Evolutionary conservation across 2,888 invertebrate species (phyloP).

Genomic region (Agriotes lineatus): DNA sequence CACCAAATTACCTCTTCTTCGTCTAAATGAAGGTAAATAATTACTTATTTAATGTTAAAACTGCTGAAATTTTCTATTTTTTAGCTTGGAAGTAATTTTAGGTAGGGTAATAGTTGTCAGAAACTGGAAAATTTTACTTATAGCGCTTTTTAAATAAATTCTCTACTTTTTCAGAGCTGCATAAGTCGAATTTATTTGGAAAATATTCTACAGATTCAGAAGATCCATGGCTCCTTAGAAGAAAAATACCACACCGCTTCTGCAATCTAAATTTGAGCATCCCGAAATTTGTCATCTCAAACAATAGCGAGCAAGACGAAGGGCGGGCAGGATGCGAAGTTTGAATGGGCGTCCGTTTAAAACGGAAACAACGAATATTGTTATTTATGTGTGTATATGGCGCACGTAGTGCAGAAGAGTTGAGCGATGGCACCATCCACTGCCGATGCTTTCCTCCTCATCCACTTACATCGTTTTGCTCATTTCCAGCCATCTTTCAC

Average conservation of each 20-base stretch:
- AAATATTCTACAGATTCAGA: too few species aligned
- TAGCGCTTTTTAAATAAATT: too few species aligned
- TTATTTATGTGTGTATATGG: constrained; percentile 21
- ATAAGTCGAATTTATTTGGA: too few species aligned
- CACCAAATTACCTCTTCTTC: too few species aligned
- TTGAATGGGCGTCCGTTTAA: constrained; percentile 8
- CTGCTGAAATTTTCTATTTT: too few species aligned
- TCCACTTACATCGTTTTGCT: constrained; percentile 58
- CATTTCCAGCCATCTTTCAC: constrained; percentile 58
- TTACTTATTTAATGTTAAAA: too few species aligned
- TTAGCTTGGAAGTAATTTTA: too few species aligned
- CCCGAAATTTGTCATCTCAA: neutral
- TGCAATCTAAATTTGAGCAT: neutral
- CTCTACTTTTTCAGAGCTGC: too few species aligned
- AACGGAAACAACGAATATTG: constrained; percentile 28
- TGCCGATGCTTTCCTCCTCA: constrained; percentile 54
- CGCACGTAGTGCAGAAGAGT: constrained; percentile 29
- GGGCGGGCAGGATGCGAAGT: neutral
- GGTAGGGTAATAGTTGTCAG: too few species aligned
- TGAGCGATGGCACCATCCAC: constrained; percentile 35
- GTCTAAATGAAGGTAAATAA: too few species aligned
- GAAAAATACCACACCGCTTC: neutral
- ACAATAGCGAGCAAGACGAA: neutral
- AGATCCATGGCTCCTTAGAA: too few species aligned
- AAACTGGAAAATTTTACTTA: too few species aligned